Conservation (phyloP, 1,140 invertebrate species). For the Phymastichus coffea region DNA sequence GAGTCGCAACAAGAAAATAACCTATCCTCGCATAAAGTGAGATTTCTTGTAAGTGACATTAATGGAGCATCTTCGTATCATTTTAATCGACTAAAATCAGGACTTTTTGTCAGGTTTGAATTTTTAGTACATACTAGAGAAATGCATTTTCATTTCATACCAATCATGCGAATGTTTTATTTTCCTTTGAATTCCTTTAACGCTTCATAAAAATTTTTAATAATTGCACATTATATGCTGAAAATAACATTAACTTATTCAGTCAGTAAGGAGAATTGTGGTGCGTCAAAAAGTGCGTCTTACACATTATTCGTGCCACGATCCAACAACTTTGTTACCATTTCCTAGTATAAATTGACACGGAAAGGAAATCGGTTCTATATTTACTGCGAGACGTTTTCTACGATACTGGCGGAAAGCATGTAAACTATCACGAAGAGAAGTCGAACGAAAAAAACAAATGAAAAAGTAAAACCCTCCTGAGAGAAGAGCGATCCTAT, state of each 20-base stretch:
- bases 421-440: background rate
- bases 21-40: too few relatives aligned
- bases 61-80: too few relatives aligned
- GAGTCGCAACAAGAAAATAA: too few relatives aligned
- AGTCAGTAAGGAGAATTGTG: background rate
- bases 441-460: background rate
- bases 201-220: background rate
- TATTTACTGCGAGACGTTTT: background rate
- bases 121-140: too few relatives aligned
- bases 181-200: constrained; percentile 4
- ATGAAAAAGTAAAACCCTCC: background rate
- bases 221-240: background rate
- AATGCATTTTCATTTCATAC: too few relatives aligned
- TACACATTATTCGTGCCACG: background rate
- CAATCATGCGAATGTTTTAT: too few relatives aligned
- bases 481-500: background rate
- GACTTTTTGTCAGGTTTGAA: too few relatives aligned
- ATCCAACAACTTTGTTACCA: constrained; percentile 3
- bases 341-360: background rate
- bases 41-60: too few relatives aligned
- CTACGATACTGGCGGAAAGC: background rate
- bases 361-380: background rate
- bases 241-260: too few relatives aligned
- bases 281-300: too few relatives aligned
- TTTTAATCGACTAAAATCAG: too few relatives aligned